Conservation (phyloP, 2,888 invertebrate genomes). For the Drosophila vallismaia region DNA sequence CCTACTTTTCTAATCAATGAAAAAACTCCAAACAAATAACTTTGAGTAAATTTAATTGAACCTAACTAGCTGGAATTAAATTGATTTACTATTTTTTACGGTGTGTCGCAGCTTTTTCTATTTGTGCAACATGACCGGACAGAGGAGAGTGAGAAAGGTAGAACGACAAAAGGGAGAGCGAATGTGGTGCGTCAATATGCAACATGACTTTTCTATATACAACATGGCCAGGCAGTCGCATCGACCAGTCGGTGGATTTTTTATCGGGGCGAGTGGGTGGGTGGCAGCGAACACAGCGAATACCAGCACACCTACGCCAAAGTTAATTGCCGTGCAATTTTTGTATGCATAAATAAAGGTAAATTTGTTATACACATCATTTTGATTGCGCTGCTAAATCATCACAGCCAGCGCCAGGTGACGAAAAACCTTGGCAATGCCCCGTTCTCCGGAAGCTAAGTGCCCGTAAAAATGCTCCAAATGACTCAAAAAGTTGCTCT, state of each 20-base stretch:
- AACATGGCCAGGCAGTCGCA: conserved; percentile 7
- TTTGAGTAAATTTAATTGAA: neutral
- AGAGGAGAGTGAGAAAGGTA: conserved; percentile 6
- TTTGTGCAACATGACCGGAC: conserved; percentile 59
- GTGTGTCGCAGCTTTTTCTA: conserved; percentile 42
- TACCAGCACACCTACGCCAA: conserved; percentile 36
- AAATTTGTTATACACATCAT: conserved; percentile 79
- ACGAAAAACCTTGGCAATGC: conserved; percentile 49
- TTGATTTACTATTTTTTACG: neutral
- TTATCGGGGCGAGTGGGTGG: conserved; percentile 22
- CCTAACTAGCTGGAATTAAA: neutral
- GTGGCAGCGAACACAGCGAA: neutral
- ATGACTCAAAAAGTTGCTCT: conserved; percentile 61
- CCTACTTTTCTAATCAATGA: too few relatives aligned
- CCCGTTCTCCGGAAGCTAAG: conserved; percentile 48
- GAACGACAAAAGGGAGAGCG: neutral
- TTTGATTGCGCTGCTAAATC: conserved; percentile 78
- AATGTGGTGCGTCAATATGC: conserved; percentile 54
- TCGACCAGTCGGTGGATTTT: conserved; percentile 30
- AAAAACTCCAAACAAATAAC: too few relatives aligned
- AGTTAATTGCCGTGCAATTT: conserved; percentile 80
- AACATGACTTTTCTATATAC: conserved; percentile 58
- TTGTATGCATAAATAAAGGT: conserved; percentile 78
- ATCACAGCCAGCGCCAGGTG: conserved; percentile 47
- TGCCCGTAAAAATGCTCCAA: conserved; percentile 64